These are phyloP conservation scores for Syritta pipiens DNA, from an alignment of 2,888 invertebrate species.

Conservation along the genomic window DNA sequence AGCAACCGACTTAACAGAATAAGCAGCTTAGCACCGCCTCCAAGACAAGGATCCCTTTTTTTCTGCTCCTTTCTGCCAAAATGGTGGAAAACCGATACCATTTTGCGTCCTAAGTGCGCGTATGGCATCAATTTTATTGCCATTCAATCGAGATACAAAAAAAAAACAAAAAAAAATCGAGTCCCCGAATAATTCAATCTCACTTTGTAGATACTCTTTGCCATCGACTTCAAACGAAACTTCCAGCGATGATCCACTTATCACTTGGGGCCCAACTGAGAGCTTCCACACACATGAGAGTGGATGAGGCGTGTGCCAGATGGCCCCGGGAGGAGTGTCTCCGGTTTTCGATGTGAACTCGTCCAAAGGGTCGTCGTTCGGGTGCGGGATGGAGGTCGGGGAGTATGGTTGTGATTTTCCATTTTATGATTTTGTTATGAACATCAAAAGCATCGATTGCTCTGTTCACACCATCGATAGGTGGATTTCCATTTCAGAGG, in stretches of 20 bases:
- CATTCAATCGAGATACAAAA: slow-evolving; percentile 11
- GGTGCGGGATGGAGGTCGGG: too few species aligned
- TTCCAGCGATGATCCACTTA: slow-evolving; percentile 19
- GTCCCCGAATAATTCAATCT: slow-evolving; percentile 19
- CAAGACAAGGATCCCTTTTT: not conserved
- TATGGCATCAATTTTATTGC: slow-evolving; percentile 29
- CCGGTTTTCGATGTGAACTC: slow-evolving; percentile 4
- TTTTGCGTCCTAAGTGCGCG: slow-evolving; percentile 5
- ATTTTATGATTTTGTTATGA: slow-evolving; percentile 66
- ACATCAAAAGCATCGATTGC: slow-evolving; percentile 64
- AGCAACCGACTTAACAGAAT: not conserved
- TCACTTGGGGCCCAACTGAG: not conserved
- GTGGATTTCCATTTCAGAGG: slow-evolving; percentile 50
- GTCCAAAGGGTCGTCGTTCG: not conserved
- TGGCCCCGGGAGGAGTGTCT: not conserved
- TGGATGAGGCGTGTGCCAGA: not conserved
- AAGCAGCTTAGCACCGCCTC: not conserved
- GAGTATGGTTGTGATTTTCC: slow-evolving; percentile 53
- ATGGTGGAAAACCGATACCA: not conserved
- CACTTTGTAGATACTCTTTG: slow-evolving; percentile 12
- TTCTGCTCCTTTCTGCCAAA: not conserved
- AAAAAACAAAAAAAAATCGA: not conserved
- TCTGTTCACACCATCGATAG: slow-evolving; percentile 40
- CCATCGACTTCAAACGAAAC: slow-evolving; percentile 21
- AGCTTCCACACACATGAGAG: slow-evolving; percentile 11